Conservation (phyloP, 1,140 invertebrate genomes). For the Leptopilina boulardi region DNA sequence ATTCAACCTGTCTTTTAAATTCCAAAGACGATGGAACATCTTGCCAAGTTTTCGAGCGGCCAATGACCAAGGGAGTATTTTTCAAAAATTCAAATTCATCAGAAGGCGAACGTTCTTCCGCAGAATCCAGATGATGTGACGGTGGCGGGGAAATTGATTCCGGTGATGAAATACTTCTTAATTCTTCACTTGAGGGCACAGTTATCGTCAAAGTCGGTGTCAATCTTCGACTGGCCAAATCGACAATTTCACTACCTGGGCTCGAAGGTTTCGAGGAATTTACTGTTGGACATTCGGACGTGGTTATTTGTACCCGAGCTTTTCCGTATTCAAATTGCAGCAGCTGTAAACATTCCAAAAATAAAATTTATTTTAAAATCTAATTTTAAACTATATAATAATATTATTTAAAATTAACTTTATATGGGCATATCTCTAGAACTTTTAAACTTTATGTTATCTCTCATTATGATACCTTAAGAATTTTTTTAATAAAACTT, state of each 20-base stretch:
- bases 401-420: too few relatives aligned
- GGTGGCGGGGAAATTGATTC: constrained; percentile 61
- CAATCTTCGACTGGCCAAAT: constrained; percentile 57
- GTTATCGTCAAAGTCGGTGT: constrained; percentile 78
- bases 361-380: background rate
- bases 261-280: constrained; percentile 29
- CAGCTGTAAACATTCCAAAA: background rate
- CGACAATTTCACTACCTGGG: constrained; percentile 41
- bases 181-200: constrained; percentile 78
- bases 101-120: background rate
- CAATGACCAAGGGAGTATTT: constrained; percentile 41
- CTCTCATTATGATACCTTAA: too few relatives aligned
- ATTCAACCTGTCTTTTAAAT: constrained; percentile 58
- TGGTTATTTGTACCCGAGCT: constrained; percentile 47
- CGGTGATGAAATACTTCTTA: constrained; percentile 66
- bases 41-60: constrained; percentile 44
- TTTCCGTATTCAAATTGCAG: constrained; percentile 21
- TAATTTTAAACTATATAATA: constrained; percentile 1
- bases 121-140: constrained; percentile 29
- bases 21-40: constrained; percentile 44
- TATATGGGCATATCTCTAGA: too few relatives aligned
- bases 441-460: too few relatives aligned
- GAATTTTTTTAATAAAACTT: too few relatives aligned
- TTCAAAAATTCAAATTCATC: constrained; percentile 24
- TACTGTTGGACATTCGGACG: constrained; percentile 32